phyloP scores from a whole-genome alignment of 2,113 vertebrate genomes.

The Poecile atricapillus region DNA sequence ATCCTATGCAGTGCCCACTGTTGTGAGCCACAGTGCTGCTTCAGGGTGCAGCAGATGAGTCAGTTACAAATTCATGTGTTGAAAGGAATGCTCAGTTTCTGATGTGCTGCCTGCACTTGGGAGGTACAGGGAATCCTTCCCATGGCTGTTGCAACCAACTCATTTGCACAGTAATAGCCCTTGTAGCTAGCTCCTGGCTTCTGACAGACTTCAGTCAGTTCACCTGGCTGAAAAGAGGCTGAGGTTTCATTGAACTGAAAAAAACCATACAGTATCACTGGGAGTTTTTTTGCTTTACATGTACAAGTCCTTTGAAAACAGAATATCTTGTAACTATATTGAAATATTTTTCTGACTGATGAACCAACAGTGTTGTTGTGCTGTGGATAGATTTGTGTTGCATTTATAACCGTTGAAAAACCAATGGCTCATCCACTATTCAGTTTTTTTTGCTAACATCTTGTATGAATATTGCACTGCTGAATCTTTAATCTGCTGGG shows the following conservation, averaged over 20 bases:
- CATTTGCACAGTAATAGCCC: neutral
- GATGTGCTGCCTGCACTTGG: fast-evolving
- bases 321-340: neutral
- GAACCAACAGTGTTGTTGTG: neutral
- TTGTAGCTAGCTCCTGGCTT: neutral
- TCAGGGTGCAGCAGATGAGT: neutral
- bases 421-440: neutral
- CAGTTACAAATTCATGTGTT: neutral
- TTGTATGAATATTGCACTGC: neutral
- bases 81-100: neutral
- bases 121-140: neutral
- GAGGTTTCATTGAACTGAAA: neutral
- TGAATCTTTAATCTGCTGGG: neutral
- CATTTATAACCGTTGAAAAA: neutral
- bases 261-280: neutral
- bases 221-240: neutral
- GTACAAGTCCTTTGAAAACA: neutral
- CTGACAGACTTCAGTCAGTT: neutral
- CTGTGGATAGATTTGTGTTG: neutral
- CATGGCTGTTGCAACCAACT: neutral
- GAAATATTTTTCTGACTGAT: neutral
- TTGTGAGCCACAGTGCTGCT: neutral
- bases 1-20: fast-evolving
- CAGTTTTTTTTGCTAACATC: neutral
- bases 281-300: neutral